phyloP scores from a whole-genome alignment of 2,888 invertebrate genomes.

The Drosophila putrida region DNA sequence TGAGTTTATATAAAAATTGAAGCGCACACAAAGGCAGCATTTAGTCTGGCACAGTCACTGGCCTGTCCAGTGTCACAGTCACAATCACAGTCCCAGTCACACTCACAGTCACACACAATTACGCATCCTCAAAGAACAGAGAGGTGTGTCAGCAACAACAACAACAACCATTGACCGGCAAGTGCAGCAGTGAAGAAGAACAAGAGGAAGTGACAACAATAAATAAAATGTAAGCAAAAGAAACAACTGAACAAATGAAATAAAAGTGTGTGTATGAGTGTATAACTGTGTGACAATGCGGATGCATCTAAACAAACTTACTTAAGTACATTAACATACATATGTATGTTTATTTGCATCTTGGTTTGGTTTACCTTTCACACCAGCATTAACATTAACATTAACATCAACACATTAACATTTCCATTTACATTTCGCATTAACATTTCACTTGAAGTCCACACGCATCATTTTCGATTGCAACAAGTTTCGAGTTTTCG shows the following conservation, averaged over 20 bases:
- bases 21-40: slow-evolving; percentile 73
- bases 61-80: slow-evolving; percentile 63
- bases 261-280: slow-evolving; percentile 5
- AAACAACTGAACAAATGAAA: slow-evolving; percentile 29
- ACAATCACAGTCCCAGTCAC: slow-evolving; percentile 27
- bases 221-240: slow-evolving; percentile 47
- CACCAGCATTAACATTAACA: background rate
- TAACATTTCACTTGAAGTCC: slow-evolving; percentile 9
- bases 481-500: slow-evolving; percentile 35
- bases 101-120: slow-evolving; percentile 11
- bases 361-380: slow-evolving; percentile 7
- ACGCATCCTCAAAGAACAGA: slow-evolving; percentile 13
- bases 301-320: slow-evolving; percentile 15
- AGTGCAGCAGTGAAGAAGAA: slow-evolving; percentile 40
- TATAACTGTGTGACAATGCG: slow-evolving; percentile 24
- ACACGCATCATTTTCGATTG: slow-evolving; percentile 18
- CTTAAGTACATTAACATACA: background rate
- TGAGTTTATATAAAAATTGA: slow-evolving; percentile 75
- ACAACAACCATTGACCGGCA: slow-evolving; percentile 51
- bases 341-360: background rate
- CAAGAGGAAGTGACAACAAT: slow-evolving; percentile 24
- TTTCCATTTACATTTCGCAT: slow-evolving; percentile 22
- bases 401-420: slow-evolving; percentile 5
- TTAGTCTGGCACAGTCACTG: slow-evolving; percentile 70
- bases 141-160: slow-evolving; percentile 33